These are phyloP conservation scores for Cossypha niveicapilla DNA, from an alignment of 2,797 vertebrate genomes.

Conservation along the genomic window DNA sequence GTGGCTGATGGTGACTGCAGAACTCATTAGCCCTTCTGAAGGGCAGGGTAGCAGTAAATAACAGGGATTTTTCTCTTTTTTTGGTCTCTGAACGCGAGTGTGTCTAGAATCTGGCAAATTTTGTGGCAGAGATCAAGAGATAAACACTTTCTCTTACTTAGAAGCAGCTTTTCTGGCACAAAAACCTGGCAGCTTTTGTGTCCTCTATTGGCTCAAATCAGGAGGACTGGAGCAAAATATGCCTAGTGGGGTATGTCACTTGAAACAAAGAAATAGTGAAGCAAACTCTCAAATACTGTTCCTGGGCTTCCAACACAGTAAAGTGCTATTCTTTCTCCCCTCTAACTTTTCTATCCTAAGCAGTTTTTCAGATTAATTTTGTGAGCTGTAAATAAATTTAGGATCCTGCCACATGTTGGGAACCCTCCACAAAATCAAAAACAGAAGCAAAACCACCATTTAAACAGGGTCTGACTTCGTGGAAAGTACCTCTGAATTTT, in stretches of 20 bases:
- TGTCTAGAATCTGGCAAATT: background rate
- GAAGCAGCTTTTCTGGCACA: background rate
- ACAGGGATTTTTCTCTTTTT: background rate
- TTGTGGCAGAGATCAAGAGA: background rate
- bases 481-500: constrained; percentile 16
- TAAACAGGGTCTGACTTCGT: background rate
- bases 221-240: background rate
- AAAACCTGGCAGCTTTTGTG: background rate
- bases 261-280: background rate
- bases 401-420: background rate
- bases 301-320: background rate
- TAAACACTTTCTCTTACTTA: background rate
- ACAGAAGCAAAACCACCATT: background rate
- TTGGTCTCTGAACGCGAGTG: rapidly evolving
- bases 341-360: background rate
- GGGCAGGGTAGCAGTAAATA: background rate
- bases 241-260: background rate
- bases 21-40: background rate
- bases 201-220: background rate
- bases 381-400: background rate
- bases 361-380: background rate
- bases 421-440: background rate
- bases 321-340: background rate
- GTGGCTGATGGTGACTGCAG: background rate
- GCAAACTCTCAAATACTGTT: background rate